Percentiles rank a stretch among this genome's conserved stretches.
phyloP scores from a whole-genome alignment of 1,140 invertebrate species.

The Atta colombica region DNA sequence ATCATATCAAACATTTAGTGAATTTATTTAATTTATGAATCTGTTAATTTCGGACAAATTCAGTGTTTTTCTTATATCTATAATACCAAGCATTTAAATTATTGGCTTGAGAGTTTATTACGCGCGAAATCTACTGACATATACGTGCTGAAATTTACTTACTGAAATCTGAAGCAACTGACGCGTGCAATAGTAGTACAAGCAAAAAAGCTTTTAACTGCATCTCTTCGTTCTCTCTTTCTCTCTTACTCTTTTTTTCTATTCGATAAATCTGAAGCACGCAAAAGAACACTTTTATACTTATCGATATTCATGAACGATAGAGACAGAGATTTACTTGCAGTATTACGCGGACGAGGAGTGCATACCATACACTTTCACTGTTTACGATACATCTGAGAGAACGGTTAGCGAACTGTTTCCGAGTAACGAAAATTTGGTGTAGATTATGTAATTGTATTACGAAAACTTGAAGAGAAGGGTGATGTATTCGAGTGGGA shows the following conservation, averaged over 20 bases:
- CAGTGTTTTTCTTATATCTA: not conserved
- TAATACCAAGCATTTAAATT: conserved; percentile 5
- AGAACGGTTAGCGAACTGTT: conserved; percentile 29
- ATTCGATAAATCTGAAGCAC: not conserved
- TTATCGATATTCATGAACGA: not conserved
- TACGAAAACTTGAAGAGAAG: conserved; percentile 11
- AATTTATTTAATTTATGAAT: not conserved
- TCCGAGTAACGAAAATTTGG: conserved; percentile 74
- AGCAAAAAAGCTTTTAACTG: not conserved
- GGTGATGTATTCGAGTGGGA: not conserved
- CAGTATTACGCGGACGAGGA: not conserved
- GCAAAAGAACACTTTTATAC: not conserved
- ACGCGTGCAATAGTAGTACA: not conserved
- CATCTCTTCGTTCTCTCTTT: conserved; percentile 21
- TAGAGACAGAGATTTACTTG: conserved; percentile 5
- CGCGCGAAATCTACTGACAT: not conserved
- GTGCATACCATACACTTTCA: conserved; percentile 82
- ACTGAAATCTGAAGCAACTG: conserved; percentile 57
- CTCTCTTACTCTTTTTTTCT: not conserved
- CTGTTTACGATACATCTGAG: conserved; percentile 82
- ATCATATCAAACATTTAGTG: not conserved
- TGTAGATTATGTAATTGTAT: conserved; percentile 76
- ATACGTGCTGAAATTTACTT: not conserved
- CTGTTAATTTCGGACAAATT: not conserved
- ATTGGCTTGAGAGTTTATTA: not conserved